phyloP scores from a whole-genome alignment of 2,797 vertebrate genomes.

The Acanthurus tractus region DNA sequence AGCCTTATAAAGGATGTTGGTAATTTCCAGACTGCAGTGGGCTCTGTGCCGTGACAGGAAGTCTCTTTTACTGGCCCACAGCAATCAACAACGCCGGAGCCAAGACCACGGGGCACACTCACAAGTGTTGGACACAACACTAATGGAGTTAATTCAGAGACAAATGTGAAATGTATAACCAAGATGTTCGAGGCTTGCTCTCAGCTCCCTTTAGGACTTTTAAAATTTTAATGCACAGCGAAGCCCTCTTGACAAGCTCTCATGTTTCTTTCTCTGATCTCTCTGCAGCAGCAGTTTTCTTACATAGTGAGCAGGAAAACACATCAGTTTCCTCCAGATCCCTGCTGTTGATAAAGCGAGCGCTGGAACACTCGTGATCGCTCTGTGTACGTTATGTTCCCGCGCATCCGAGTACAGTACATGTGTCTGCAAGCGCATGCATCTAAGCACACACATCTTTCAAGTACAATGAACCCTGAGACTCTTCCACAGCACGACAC shows the following conservation, averaged over 20 bases:
- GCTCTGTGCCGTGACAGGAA: slow-evolving; percentile 26
- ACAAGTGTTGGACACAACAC: not conserved
- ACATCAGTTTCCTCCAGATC: slow-evolving; percentile 51
- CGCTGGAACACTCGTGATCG: slow-evolving; percentile 10
- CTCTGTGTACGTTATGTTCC: slow-evolving; percentile 21
- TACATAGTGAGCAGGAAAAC: slow-evolving; percentile 40
- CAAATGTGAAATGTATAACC: slow-evolving; percentile 36
- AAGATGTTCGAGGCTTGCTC: slow-evolving; percentile 44
- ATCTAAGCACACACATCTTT: slow-evolving; percentile 14
- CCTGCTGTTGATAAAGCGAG: slow-evolving; percentile 54
- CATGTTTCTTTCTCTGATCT: slow-evolving; percentile 8
- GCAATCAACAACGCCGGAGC: slow-evolving; percentile 29
- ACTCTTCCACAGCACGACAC: not conserved
- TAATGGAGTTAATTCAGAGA: slow-evolving; percentile 61
- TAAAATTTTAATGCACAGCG: slow-evolving; percentile 22
- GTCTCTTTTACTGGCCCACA: slow-evolving; percentile 42
- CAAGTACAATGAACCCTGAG: not conserved
- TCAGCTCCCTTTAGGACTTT: slow-evolving; percentile 26
- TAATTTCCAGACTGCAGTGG: slow-evolving; percentile 29
- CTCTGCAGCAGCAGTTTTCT: slow-evolving; percentile 32
- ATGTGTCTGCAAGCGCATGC: slow-evolving; percentile 11
- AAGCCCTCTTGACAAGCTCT: slow-evolving; percentile 2
- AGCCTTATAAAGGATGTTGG: slow-evolving; percentile 29
- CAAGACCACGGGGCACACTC: slow-evolving; percentile 10
- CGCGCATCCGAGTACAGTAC: not conserved